Percentiles rank a stretch among this genome's conserved stretches.
Evolutionary conservation across 2,888 invertebrate species (phyloP).

Genomic region (Troides aeacus): DNA sequence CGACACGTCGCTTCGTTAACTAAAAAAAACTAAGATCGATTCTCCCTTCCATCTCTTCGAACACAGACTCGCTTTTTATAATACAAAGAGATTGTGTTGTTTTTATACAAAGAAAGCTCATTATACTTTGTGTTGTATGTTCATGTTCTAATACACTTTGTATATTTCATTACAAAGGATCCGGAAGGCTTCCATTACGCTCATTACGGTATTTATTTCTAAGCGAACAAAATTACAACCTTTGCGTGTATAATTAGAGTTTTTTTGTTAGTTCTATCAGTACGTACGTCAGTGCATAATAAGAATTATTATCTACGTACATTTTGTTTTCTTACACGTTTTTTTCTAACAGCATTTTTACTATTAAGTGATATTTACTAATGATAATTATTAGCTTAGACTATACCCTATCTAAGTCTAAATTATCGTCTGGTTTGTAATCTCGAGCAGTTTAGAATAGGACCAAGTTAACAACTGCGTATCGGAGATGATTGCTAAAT

Average conservation of each 20-base stretch:
- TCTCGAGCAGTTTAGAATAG: no score
- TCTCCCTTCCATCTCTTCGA: neutral
- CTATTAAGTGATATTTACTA: no score
- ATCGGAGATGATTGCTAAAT: no score
- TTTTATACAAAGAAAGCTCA: neutral
- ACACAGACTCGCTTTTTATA: neutral
- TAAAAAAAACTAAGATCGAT: no score
- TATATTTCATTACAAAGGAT: constrained; percentile 1
- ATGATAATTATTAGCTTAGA: no score
- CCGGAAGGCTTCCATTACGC: neutral
- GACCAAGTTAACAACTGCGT: no score
- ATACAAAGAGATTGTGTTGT: neutral
- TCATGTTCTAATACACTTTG: neutral
- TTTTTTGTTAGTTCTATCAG: neutral
- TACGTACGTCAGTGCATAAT: neutral
- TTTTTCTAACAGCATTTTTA: no score
- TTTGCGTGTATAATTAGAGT: neutral
- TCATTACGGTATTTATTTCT: neutral
- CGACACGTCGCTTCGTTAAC: no score
- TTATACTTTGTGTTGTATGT: neutral
- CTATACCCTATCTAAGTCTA: no score
- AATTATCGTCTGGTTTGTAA: no score
- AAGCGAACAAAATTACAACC: neutral
- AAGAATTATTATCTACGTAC: no score
- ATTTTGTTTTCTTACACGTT: no score